Conservation (phyloP, 2,888 invertebrate genomes). For the Dolichopus griseipennis region DNA sequence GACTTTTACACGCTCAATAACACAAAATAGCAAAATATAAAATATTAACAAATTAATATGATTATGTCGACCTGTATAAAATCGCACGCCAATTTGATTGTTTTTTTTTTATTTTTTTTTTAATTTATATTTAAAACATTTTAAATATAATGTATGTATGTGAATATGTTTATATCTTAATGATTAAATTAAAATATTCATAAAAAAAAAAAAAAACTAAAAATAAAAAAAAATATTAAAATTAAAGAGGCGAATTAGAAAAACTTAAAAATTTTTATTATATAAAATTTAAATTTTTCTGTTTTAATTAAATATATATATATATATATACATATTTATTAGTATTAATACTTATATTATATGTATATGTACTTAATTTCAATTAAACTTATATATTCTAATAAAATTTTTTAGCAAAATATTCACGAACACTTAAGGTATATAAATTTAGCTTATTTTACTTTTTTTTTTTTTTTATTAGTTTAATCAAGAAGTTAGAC, state of each 20-base stretch:
- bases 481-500: slow-evolving; percentile 2
- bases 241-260: no score
- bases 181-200: not conserved
- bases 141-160: not conserved
- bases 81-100: not conserved
- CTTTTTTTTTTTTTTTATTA: not conserved
- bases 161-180: not conserved
- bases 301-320: not conserved
- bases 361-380: no score
- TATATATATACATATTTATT: not conserved
- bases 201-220: not conserved
- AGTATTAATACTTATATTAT: not conserved
- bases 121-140: not conserved
- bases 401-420: slow-evolving; percentile 1
- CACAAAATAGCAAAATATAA: not conserved
- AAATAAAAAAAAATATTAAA: not conserved
- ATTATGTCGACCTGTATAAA: not conserved
- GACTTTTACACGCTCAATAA: not conserved
- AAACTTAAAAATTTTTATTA: no score
- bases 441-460: not conserved
- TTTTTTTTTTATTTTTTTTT: not conserved
- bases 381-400: not conserved
- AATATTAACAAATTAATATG: not conserved
- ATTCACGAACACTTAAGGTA: not conserved
- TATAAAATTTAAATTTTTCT: no score